These are phyloP conservation scores for Hypotaenidia okinawae DNA, from an alignment of 2,797 vertebrate species.

Conservation along the genomic window DNA sequence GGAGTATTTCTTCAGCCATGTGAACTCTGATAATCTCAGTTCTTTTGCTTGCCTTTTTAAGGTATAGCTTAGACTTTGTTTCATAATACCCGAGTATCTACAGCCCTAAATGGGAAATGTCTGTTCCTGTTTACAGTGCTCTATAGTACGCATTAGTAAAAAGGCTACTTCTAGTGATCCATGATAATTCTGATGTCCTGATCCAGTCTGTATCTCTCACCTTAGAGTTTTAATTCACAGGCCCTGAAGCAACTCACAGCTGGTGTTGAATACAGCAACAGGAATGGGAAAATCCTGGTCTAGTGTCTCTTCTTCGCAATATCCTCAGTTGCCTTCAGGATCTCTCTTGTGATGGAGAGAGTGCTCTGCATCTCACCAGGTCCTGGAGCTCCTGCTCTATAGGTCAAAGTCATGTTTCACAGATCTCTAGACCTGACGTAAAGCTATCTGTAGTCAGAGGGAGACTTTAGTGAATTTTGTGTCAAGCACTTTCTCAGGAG, in stretches of 20 bases:
- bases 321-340: background rate
- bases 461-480: background rate
- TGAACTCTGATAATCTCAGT: background rate
- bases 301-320: background rate
- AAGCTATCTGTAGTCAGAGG: background rate
- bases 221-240: background rate
- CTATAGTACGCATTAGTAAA: background rate
- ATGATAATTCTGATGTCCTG: background rate
- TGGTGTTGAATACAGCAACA: background rate
- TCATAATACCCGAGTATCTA: fast-evolving
- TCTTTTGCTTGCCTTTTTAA: background rate
- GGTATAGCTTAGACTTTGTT: background rate
- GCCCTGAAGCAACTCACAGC: background rate
- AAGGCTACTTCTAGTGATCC: background rate
- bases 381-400: background rate
- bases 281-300: background rate
- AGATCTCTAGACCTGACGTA: background rate
- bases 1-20: fast-evolving
- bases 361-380: background rate
- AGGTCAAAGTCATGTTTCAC: background rate
- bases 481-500: background rate
- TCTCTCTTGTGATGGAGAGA: background rate
- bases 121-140: background rate
- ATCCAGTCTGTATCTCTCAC: background rate
- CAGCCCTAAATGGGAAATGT: background rate